Conservation (phyloP, 2,888 invertebrate genomes). For the Philaethria dido region DNA sequence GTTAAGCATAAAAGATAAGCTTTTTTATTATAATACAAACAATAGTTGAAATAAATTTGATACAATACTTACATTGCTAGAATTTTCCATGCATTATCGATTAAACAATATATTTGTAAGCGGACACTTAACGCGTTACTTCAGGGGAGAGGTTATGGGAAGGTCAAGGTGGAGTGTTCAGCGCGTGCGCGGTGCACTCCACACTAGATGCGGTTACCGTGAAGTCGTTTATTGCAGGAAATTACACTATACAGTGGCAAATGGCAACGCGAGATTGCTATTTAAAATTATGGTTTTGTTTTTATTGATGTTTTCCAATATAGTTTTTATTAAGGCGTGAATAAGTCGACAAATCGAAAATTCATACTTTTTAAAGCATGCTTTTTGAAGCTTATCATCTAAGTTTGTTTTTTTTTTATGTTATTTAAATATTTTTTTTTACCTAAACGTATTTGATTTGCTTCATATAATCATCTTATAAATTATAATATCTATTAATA, state of each 20-base stretch:
- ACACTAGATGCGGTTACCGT: conserved; percentile 23
- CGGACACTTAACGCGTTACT: conserved; percentile 29
- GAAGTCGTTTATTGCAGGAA: conserved; percentile 18
- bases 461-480: too few relatives aligned
- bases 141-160: conserved; percentile 48
- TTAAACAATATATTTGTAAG: conserved; percentile 31
- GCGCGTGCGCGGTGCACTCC: conserved; percentile 67
- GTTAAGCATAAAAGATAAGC: not conserved
- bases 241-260: not conserved
- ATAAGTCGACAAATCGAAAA: too few relatives aligned
- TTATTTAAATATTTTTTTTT: too few relatives aligned
- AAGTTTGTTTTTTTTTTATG: too few relatives aligned
- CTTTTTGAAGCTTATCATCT: too few relatives aligned
- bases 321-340: too few relatives aligned
- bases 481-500: too few relatives aligned
- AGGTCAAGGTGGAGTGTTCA: conserved; percentile 70
- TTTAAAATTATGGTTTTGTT: not conserved
- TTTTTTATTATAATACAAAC: not conserved
- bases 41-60: not conserved
- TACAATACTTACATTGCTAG: not conserved
- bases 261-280: not conserved
- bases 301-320: too few relatives aligned
- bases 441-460: too few relatives aligned
- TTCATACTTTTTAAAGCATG: too few relatives aligned
- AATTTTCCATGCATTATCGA: conserved; percentile 37